Conservation (phyloP, 2,888 invertebrate species). For the Sinodicranocentrus sp. region DNA sequence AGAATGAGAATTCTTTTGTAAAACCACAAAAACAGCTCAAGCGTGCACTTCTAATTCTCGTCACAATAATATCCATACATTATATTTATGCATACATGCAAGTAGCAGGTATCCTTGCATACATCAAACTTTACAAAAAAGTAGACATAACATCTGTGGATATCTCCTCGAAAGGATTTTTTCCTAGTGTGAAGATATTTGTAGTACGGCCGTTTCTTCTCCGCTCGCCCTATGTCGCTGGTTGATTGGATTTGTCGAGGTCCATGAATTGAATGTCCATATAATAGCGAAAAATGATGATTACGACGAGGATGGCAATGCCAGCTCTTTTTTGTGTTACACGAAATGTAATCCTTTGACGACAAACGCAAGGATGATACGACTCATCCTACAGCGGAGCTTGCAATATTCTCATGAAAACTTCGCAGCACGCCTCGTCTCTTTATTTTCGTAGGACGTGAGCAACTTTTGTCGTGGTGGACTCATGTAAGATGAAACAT, state of each 20-base stretch:
- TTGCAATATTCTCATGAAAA: not conserved
- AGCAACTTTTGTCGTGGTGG: not conserved
- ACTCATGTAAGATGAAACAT: not conserved
- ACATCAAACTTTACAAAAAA: not conserved
- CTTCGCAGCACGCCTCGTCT: not conserved
- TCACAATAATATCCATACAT: not conserved
- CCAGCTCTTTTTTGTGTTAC: not conserved
- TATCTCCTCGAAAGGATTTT: no score
- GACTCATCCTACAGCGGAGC: constrained; percentile 4
- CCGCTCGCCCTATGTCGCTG: not conserved
- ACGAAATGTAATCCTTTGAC: not conserved
- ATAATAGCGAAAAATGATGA: constrained; percentile 17
- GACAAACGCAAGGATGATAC: constrained; percentile 9
- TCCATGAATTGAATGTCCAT: constrained; percentile 39
- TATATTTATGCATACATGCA: not conserved
- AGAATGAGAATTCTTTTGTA: constrained; percentile 35
- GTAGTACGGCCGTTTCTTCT: no score
- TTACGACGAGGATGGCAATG: constrained; percentile 1
- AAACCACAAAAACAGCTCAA: constrained; percentile 11
- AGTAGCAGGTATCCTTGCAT: not conserved
- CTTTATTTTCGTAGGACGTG: no score
- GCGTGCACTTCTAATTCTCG: no score
- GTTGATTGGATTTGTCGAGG: constrained; percentile 37
- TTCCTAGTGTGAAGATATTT: no score
- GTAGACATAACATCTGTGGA: no score